These are phyloP conservation scores for Kryptolebias marmoratus DNA, from an alignment of 2,113 vertebrate species.

Conservation along the genomic window DNA sequence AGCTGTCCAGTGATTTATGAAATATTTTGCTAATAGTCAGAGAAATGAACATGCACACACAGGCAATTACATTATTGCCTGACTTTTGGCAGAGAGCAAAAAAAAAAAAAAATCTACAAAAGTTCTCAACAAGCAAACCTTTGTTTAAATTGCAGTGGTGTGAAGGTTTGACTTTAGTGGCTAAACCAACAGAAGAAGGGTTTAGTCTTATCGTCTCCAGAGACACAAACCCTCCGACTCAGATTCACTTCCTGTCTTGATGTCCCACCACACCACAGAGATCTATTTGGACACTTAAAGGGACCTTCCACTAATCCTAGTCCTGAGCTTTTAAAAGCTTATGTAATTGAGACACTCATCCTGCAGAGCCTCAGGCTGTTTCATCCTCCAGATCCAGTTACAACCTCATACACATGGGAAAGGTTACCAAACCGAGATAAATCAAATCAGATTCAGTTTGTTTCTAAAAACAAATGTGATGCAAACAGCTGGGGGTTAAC, in stretches of 20 bases:
- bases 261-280: constrained; percentile 11
- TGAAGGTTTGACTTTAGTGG: no score
- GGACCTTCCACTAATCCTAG: constrained; percentile 57
- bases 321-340: constrained; percentile 67
- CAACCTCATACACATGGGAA: constrained; percentile 7
- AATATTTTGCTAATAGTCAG: no score
- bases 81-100: no score
- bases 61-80: no score
- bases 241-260: constrained; percentile 37
- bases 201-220: neutral
- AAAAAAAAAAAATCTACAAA: no score
- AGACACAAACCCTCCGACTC: neutral
- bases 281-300: constrained; percentile 41
- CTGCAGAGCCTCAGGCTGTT: constrained; percentile 23
- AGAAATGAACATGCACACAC: no score
- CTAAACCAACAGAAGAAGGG: no score
- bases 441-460: neutral
- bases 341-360: constrained; percentile 55
- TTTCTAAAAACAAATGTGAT: neutral
- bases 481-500: neutral
- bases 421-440: neutral
- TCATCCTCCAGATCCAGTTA: constrained; percentile 27
- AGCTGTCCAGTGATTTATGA: no score
- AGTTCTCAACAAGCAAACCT: no score
- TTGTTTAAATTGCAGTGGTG: no score